A percentile compares a stretch with the other conserved stretches of the same genome.
phyloP scores from a whole-genome alignment of 1,140 invertebrate genomes.

The Anthonomus grandis region DNA sequence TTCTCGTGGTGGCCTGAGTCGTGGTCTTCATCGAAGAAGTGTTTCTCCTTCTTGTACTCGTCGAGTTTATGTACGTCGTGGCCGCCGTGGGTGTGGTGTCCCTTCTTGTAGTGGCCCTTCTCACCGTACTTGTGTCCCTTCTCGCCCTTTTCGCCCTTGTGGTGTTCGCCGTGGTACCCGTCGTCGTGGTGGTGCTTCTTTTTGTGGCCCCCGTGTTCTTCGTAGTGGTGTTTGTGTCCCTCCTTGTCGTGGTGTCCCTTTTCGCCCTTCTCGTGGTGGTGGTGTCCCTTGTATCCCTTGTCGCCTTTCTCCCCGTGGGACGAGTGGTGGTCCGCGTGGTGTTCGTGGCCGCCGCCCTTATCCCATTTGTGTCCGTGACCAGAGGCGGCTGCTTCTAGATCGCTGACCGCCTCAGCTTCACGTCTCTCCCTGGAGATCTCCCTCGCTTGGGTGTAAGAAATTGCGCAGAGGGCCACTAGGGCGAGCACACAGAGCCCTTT shows the following conservation, averaged over 20 bases:
- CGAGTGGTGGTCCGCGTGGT: slow-evolving; percentile 57
- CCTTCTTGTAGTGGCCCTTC: slow-evolving; percentile 61
- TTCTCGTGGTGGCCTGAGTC: slow-evolving; percentile 62
- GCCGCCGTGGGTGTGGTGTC: slow-evolving; percentile 61
- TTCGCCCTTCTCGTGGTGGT: slow-evolving; percentile 62
- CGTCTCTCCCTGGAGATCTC: slow-evolving; percentile 41
- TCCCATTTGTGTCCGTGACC: slow-evolving; percentile 45
- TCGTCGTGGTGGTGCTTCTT: slow-evolving; percentile 66
- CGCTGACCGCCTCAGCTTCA: slow-evolving; percentile 33
- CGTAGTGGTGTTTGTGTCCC: slow-evolving; percentile 61
- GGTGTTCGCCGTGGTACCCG: slow-evolving; percentile 65
- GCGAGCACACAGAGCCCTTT: slow-evolving; percentile 39
- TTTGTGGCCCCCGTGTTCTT: slow-evolving; percentile 61
- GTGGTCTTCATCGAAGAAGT: slow-evolving; percentile 65
- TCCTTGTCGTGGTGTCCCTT: slow-evolving; percentile 67
- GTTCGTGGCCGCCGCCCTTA: slow-evolving; percentile 57
- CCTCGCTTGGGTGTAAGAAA: slow-evolving; percentile 37
- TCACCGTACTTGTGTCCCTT: slow-evolving; percentile 62
- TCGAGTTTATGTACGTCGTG: slow-evolving; percentile 69
- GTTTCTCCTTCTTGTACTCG: slow-evolving; percentile 69
- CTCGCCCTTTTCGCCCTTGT: slow-evolving; percentile 64
- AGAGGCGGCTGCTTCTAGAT: slow-evolving; percentile 37
- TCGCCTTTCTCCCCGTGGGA: slow-evolving; percentile 59
- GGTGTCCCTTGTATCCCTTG: slow-evolving; percentile 56
- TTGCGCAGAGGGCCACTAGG: slow-evolving; percentile 33